Evolutionary conservation across 1,140 invertebrate genomes (phyloP), one percentile per base, ranked within the genome.

Genomic region (Drosophila quadrilineata): DNA sequence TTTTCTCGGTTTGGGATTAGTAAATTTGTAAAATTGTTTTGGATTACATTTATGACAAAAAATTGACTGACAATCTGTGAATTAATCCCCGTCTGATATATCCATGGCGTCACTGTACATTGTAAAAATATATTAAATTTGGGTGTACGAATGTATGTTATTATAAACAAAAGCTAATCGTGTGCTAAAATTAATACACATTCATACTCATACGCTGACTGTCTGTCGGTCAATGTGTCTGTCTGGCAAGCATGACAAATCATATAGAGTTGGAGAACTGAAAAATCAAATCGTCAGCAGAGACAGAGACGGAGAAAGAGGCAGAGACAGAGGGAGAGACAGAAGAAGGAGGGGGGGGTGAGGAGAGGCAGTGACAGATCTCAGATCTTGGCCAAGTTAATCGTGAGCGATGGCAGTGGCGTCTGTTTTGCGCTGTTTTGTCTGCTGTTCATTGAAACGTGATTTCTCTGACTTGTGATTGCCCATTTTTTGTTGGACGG

Each of bases 211-310:
- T 22, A 3, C 10, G 3, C 21, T 29, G 50, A 6, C 38, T 54
- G 31, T 12, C 17, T 38, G 31, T 21, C 49, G 26, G 38, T 52
- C 53, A 59, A 57, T 65, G 52, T 71, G 76, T 84, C 76, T 84
- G n/a, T n/a, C n/a, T n/a, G n/a, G n/a, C n/a, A 84, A 64, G 76
- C 77, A 71, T 84, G 76, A 84, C 76, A 82, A 84, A 80, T 84
- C 72, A 72, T 63, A 74, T 50, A 68, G 69, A 76, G 69, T 40
- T 63, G 59, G 50, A 69, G 66, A 80, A 29, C 17, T 43, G 71
- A 38, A 60, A 60, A 67, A 75, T 60, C 72, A 65, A 60, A 82
- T 54, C 74, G 45, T 45, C 57, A 60, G 43, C 35, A 26, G 35
- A 31, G 22, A 35, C 10, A 43, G n/a, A n/a, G n/a, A n/a, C n/a